These are phyloP conservation scores for Tridacna gigas DNA, from an alignment of 2,888 invertebrate genomes.

Conservation along the genomic window DNA sequence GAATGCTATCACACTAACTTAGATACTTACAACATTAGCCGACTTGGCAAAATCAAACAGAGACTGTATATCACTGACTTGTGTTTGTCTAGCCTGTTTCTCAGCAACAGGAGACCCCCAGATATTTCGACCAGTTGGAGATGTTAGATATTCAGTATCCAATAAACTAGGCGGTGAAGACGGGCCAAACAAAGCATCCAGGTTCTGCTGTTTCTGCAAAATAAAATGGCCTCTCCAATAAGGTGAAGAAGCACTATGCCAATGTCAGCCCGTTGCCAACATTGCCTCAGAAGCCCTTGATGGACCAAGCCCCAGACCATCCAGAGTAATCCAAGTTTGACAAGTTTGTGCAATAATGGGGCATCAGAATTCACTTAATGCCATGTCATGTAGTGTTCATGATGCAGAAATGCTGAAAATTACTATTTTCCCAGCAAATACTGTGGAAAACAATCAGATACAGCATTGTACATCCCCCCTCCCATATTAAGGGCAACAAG, in stretches of 20 bases:
- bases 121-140: constrained; percentile 81
- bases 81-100: constrained; percentile 48
- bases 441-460: too few species aligned
- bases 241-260: too few species aligned
- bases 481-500: too few species aligned
- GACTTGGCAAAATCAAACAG: constrained; percentile 79
- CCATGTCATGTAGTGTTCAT: too few species aligned
- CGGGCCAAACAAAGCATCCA: constrained; percentile 82
- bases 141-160: constrained; percentile 81
- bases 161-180: constrained; percentile 82
- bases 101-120: constrained; percentile 82
- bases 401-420: too few species aligned
- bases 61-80: constrained; percentile 75
- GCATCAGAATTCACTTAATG: too few species aligned
- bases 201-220: constrained; percentile 69
- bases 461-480: too few species aligned
- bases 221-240: too few species aligned
- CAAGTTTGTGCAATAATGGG: too few species aligned
- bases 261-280: constrained; percentile 71
- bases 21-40: constrained; percentile 64
- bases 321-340: too few species aligned
- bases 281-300: constrained; percentile 70
- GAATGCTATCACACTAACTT: not conserved
- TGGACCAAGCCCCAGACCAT: constrained; percentile 85
- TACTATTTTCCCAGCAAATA: too few species aligned